These are phyloP conservation scores for Thomomys bottae DNA, from an alignment of 2,113 vertebrate genomes.

Conservation along the genomic window DNA sequence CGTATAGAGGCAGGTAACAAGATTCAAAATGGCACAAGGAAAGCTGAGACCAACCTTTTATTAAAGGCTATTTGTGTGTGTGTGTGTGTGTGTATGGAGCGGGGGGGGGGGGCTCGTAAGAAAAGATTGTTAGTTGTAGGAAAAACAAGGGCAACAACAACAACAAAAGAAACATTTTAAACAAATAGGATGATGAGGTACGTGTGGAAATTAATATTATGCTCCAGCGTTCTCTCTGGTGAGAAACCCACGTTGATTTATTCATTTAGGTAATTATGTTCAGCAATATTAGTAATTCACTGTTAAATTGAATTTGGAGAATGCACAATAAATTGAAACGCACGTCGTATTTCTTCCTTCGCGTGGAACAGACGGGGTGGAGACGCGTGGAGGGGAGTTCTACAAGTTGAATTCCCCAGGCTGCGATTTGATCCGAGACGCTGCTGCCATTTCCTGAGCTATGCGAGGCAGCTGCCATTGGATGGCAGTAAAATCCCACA, in stretches of 20 bases:
- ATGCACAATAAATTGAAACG: constrained; percentile 90
- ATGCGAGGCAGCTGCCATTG: constrained; percentile 91
- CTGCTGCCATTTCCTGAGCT: constrained; percentile 89
- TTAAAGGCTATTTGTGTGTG: constrained; percentile 83
- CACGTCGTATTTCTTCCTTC: constrained; percentile 89
- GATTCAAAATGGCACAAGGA: constrained; percentile 69
- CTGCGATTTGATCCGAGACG: constrained; percentile 90
- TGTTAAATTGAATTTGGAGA: constrained; percentile 95
- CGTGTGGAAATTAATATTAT: constrained; percentile 88
- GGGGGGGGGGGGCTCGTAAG: constrained; percentile 61
- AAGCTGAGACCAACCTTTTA: constrained; percentile 79
- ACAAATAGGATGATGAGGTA: constrained; percentile 89
- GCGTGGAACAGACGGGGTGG: constrained; percentile 87
- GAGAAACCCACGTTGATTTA: constrained; percentile 93
- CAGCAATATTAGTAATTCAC: constrained; percentile 95
- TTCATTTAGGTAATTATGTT: constrained; percentile 96
- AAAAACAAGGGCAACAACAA: too few relatives aligned
- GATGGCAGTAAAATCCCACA: constrained; percentile 99
- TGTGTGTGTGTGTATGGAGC: not conserved
- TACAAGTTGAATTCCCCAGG: constrained; percentile 90
- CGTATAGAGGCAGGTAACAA: constrained; percentile 70
- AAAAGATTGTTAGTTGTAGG: constrained; percentile 83
- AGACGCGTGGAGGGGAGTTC: constrained; percentile 89
- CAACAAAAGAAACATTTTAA: constrained; percentile 89
- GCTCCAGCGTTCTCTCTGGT: constrained; percentile 90